Base-by-base conservation (phyloP, 1,140 invertebrate species). In the Piezodorus guildinii region DNA sequence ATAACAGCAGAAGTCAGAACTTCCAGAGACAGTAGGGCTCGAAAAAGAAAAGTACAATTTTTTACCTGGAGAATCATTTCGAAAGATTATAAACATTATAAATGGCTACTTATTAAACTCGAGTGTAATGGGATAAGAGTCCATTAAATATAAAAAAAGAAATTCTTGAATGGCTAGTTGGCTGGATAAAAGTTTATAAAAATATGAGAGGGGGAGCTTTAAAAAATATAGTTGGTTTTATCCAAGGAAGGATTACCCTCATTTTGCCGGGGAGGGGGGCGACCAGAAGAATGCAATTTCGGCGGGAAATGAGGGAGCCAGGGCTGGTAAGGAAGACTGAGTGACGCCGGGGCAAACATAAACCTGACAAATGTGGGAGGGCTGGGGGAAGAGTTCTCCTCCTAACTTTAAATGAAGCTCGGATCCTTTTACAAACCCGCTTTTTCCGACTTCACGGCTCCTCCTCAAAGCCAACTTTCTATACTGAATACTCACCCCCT, bases 341-440 rank as follows among this genome's bases (percentile, higher is more conserved):
- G 61, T 17, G 46, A 60, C 52, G 59, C 27, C 27, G 61, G 15
- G 59, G 34, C 25, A 62, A 65, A 49, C 23, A 64, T 64, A 64
- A 60, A 59, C 21, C 52, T 58, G 63, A 64, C 52, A 60, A 64
- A 51, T 65, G 64, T 34, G 19, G 49, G 27, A 14, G 16, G 17
- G n/a, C n/a, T n/a, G n/a, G n/a, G n/a, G n/a, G 25, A 16, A 17
- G 21, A 15, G 27, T 30, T 30, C 34, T 15, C 44, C 34, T 43
- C 19, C 59, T 9, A 44, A 59, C 58, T 62, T 65, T 62, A 65
- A 65, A 62, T 62, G 58, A 65, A 62, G 23, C 27, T 27, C 59
- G 21, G 21, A 52, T 51, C 59, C 59, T 43, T 51, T 60, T 64
- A 30, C 62, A 27, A 39, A 30, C 54, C 43, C 52, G 44, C 62